phyloP scores from a whole-genome alignment of 2,113 vertebrate genomes.

The Blennius ocellaris region DNA sequence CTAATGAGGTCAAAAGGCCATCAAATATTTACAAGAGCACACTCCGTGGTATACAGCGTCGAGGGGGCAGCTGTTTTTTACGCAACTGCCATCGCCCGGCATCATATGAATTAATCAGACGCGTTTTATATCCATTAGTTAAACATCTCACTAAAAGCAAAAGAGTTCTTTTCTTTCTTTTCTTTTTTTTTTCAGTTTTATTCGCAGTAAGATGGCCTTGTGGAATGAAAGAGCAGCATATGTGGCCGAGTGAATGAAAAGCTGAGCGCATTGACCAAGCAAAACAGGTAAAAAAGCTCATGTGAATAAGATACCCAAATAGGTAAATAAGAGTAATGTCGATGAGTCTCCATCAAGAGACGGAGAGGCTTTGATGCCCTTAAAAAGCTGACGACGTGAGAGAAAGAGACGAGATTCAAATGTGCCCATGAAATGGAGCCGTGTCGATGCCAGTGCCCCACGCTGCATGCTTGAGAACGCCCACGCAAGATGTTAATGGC shows the following conservation, averaged over 20 bases:
- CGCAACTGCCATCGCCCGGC: slow-evolving; percentile 23
- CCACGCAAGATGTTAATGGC: slow-evolving; percentile 47
- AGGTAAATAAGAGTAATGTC: slow-evolving; percentile 42
- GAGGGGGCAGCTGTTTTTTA: slow-evolving; percentile 55
- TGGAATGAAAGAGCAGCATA: slow-evolving; percentile 38
- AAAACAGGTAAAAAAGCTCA: slow-evolving; percentile 58
- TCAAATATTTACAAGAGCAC: slow-evolving; percentile 79
- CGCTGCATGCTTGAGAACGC: slow-evolving; percentile 39
- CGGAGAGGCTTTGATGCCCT: slow-evolving; percentile 65
- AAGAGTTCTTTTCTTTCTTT: slow-evolving; percentile 33
- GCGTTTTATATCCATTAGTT: slow-evolving; percentile 48
- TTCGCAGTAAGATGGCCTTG: slow-evolving; percentile 37
- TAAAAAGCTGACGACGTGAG: slow-evolving; percentile 44
- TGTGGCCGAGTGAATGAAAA: slow-evolving; percentile 24
- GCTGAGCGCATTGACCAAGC: slow-evolving; percentile 41
- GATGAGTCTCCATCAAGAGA: slow-evolving; percentile 67
- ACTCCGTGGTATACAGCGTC: slow-evolving; percentile 58
- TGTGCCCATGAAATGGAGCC: slow-evolving; percentile 64
- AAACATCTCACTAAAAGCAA: slow-evolving; percentile 51
- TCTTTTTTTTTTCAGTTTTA: neutral
- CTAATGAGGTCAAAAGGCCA: slow-evolving; percentile 82
- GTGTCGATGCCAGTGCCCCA: slow-evolving; percentile 47
- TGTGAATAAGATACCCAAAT: slow-evolving; percentile 62
- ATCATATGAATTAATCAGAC: slow-evolving; percentile 62
- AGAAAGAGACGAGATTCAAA: slow-evolving; percentile 49